These are phyloP conservation scores for Sakesphorus luctuosus DNA, from an alignment of 2,113 vertebrate genomes.

Conservation along the genomic window DNA sequence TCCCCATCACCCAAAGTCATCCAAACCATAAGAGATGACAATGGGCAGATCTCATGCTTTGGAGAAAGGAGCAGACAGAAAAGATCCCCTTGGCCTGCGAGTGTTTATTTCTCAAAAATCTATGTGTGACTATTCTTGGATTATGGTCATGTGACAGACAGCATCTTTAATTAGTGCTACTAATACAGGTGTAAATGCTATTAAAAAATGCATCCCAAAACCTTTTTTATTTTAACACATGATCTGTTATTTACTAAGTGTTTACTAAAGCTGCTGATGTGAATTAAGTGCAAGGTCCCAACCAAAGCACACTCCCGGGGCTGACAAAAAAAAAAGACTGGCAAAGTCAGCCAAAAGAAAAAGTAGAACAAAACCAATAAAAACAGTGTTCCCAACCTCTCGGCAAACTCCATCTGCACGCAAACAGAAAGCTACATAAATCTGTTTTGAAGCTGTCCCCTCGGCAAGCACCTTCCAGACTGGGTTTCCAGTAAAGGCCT, in stretches of 20 bases:
- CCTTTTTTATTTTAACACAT: accelerated
- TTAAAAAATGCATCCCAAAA: not conserved
- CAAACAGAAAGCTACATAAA: constrained; percentile 10
- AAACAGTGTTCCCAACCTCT: constrained; percentile 8
- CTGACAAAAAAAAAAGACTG: not conserved
- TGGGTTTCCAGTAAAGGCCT: not conserved
- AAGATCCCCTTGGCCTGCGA: not conserved
- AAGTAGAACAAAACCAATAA: not conserved
- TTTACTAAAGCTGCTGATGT: constrained; percentile 43
- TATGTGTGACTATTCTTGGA: not conserved
- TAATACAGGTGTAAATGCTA: constrained; percentile 11
- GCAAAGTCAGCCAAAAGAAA: constrained; percentile 35
- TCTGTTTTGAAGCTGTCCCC: not conserved
- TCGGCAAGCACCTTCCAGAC: not conserved
- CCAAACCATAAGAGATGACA: not conserved
- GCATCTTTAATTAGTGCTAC: not conserved
- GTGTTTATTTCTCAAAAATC: not conserved
- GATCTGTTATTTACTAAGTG: not conserved
- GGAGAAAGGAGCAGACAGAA: not conserved
- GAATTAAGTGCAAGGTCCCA: constrained; percentile 46
- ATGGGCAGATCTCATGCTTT: not conserved
- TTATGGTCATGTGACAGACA: accelerated
- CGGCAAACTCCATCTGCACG: not conserved
- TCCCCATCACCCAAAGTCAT: not conserved
- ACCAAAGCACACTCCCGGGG: not conserved